These are phyloP conservation scores for Ranitomeya variabilis DNA, from an alignment of 2,113 vertebrate species.

Conservation along the genomic window DNA sequence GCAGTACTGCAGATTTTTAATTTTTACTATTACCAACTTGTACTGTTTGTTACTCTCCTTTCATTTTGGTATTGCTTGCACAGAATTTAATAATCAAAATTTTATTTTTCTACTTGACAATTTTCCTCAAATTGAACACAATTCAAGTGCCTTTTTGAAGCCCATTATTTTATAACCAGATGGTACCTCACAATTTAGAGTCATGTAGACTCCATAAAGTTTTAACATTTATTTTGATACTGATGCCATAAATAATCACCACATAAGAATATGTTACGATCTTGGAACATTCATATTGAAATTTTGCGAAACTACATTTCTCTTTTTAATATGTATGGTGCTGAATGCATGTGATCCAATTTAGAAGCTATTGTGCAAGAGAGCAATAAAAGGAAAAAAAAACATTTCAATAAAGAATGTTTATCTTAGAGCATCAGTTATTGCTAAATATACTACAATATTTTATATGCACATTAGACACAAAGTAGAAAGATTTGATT, in stretches of 20 bases:
- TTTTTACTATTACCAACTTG: background rate
- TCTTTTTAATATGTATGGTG: conserved; percentile 50
- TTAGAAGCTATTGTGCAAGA: conserved; percentile 46
- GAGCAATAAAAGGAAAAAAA: conserved; percentile 30
- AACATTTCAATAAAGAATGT: conserved; percentile 48
- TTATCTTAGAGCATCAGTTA: conserved; percentile 47
- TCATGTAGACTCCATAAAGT: conserved; percentile 34
- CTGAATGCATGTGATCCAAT: conserved; percentile 44
- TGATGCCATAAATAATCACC: conserved; percentile 42
- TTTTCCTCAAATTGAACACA: conserved; percentile 10
- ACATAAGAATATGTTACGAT: conserved; percentile 46
- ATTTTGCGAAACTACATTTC: conserved; percentile 47
- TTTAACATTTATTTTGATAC: conserved; percentile 47
- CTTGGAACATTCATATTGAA: conserved; percentile 23
- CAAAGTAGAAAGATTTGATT: conserved; percentile 41
- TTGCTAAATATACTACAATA: conserved; percentile 37
- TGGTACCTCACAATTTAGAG: conserved; percentile 33
- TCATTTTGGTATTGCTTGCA: background rate
- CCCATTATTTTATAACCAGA: conserved; percentile 39
- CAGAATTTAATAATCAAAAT: background rate
- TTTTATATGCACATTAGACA: conserved; percentile 50
- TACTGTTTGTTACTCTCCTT: background rate
- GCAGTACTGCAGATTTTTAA: too few species aligned
- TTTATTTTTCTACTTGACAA: background rate
- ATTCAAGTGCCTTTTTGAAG: conserved; percentile 12